phyloP scores from a whole-genome alignment of 2,888 invertebrate species.

The Drosophila barbarae region DNA sequence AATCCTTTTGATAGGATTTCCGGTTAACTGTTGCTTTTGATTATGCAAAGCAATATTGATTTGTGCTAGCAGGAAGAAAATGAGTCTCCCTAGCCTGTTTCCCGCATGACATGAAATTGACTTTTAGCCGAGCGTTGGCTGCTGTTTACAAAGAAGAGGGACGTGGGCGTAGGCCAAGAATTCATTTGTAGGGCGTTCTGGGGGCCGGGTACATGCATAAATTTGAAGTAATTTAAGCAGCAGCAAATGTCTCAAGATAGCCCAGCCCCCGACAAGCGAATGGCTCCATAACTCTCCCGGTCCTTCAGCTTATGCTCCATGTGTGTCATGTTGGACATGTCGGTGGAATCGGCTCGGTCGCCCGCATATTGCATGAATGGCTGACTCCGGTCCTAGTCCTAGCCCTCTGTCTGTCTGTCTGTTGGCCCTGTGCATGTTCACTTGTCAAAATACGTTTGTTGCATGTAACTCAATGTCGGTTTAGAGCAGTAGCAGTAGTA shows the following conservation, averaged over 20 bases:
- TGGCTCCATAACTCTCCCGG: conserved; percentile 66
- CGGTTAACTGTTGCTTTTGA: conserved; percentile 41
- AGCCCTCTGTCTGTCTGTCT: conserved; percentile 23
- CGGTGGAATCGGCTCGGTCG: conserved; percentile 60
- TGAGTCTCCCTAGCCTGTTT: neutral
- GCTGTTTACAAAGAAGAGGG: conserved; percentile 1
- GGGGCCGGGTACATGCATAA: conserved; percentile 31
- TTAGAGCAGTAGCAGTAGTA: conserved; percentile 45
- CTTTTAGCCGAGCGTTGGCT: conserved; percentile 24
- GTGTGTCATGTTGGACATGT: conserved; percentile 69
- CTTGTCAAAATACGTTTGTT: conserved; percentile 73
- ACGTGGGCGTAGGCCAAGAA: neutral
- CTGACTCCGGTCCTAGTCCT: conserved; percentile 17
- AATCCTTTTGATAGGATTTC: conserved; percentile 22
- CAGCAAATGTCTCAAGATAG: conserved; percentile 43
- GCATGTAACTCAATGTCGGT: conserved; percentile 71
- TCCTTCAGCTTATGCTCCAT: conserved; percentile 26
- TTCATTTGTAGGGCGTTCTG: conserved; percentile 6
- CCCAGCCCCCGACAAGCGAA: conserved; percentile 45
- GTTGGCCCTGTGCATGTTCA: conserved; percentile 62
- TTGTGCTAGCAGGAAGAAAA: conserved; percentile 32
- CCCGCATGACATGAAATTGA: conserved; percentile 35
- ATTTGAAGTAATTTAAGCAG: conserved; percentile 51
- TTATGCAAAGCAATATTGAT: conserved; percentile 56
- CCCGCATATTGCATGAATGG: conserved; percentile 58